A percentile compares a stretch with the other conserved stretches of the same genome.
Evolutionary conservation across 2,797 vertebrate genomes (phyloP).

Genomic region (Cercopithecus mitis): DNA sequence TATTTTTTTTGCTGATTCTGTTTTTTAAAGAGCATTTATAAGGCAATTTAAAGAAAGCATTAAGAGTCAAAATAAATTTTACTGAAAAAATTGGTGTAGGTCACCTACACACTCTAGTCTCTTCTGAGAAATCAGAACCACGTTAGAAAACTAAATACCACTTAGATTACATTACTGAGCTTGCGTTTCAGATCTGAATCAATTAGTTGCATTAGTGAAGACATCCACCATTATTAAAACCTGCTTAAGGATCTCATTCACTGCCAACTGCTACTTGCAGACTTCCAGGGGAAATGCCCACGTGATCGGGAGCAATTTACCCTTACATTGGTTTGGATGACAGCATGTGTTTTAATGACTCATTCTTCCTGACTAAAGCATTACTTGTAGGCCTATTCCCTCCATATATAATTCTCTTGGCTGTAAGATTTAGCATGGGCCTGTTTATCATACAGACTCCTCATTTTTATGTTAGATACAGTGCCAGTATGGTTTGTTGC

Average conservation of each 20-base stretch:
- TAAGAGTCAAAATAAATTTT: not conserved
- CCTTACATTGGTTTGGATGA: slow-evolving; percentile 9
- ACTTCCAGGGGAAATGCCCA: slow-evolving; percentile 52
- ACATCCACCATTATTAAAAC: slow-evolving; percentile 76
- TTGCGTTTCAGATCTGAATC: slow-evolving; percentile 75
- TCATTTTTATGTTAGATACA: not conserved
- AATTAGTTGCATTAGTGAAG: slow-evolving; percentile 73
- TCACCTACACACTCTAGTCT: slow-evolving; percentile 59
- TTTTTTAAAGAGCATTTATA: not conserved
- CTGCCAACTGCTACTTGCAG: slow-evolving; percentile 65
- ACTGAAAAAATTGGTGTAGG: slow-evolving; percentile 26
- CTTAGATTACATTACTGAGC: slow-evolving; percentile 66
- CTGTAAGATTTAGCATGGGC: not conserved
- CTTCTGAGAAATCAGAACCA: slow-evolving; percentile 74
- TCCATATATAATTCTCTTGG: not conserved
- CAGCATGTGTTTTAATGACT: not conserved
- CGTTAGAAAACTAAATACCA: slow-evolving; percentile 77
- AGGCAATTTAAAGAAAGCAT: not conserved
- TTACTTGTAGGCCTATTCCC: not conserved
- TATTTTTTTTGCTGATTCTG: not conserved
- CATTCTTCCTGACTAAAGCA: not conserved
- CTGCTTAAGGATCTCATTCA: slow-evolving; percentile 76
- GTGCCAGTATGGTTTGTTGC: not conserved
- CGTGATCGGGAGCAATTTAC: not conserved
- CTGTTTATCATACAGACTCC: not conserved